Evolutionary conservation across 2,113 vertebrate genomes (phyloP), one percentile per base, ranked within the genome.

Genomic region (Anthoscopus minutus): DNA sequence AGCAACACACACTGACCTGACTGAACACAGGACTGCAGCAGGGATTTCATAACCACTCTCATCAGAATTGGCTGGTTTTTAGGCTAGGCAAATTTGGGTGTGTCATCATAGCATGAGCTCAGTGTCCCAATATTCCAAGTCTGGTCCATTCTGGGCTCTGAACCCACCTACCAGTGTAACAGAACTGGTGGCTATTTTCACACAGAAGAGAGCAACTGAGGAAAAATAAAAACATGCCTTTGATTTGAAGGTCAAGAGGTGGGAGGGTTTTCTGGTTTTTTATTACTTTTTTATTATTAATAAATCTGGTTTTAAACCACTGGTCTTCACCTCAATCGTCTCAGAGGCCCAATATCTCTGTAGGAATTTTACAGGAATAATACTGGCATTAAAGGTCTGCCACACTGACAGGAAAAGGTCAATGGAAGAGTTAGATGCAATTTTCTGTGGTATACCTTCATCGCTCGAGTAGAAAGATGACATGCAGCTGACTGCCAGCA

Each of bases 1-100:
- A 73, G 48, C 60, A 81, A 66, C 25, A 45, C 51, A 53, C 50
- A 57, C 56, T 22, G 42, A 48, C 40, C 17, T 35, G 30, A 35
- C 21, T 7, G 20, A 31, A 37, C 19, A 78, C 15, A 44, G 25
- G 53, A 84, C 7, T 0, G 0, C 27, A 47, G 6, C 0, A 18
- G 27, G 10, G 20, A 33, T 38, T 88, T 64, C 21, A 11, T 18
- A 42, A 58, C 21, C 25, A 28, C 25, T 47, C 69, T 30, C 21
- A 81, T 27, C 3, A 4, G 38, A 70, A 33, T 27, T 10, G 10
- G 17, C 13, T 70, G 13, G 2, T 71, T 54, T 42, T 66, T 6
- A 62, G 13, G 8, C 17, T 8, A 35, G 38, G 47, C 33, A 78
- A 78, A 70, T 44, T 16, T 25, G 8, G 11, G 20, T 50, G 53